Percentiles rank a stretch among this genome's conserved stretches.
These are phyloP conservation scores for Scarus forsteni DNA, from an alignment of 2,797 vertebrate genomes.

Conservation along the genomic window DNA sequence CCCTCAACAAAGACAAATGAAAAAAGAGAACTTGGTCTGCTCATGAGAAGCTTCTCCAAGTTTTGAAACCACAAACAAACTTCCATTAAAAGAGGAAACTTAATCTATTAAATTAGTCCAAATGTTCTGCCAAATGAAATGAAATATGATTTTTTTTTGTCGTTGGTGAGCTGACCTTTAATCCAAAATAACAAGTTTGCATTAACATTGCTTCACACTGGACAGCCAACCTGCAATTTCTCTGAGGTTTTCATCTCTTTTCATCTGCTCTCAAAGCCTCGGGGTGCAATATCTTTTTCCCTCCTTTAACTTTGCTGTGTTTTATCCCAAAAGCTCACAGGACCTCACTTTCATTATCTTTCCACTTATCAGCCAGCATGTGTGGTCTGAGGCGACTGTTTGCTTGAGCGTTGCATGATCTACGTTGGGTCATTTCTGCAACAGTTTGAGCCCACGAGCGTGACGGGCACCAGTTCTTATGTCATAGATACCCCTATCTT, in stretches of 20 bases:
- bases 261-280: conserved; percentile 37
- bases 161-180: conserved; percentile 4
- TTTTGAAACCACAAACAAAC: neutral
- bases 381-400: conserved; percentile 66
- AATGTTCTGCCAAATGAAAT: neutral
- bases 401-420: conserved; percentile 54
- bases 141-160: neutral
- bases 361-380: conserved; percentile 55
- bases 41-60: too few species aligned
- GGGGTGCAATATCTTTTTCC: conserved; percentile 32
- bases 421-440: conserved; percentile 62
- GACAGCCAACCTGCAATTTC: conserved; percentile 31
- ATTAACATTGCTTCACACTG: conserved; percentile 9
- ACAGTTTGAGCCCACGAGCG: conserved; percentile 55
- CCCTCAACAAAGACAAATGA: too few species aligned
- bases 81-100: too few species aligned
- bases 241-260: conserved; percentile 33
- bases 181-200: conserved; percentile 12
- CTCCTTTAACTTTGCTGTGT: conserved; percentile 26
- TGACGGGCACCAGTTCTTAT: conserved; percentile 57
- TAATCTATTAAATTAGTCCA: neutral
- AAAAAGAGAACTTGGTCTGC: too few species aligned
- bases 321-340: conserved; percentile 25
- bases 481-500: conserved; percentile 67
- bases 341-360: conserved; percentile 57